These are phyloP conservation scores for Rhea americana DNA, from an alignment of 2,113 vertebrate species.

Conservation along the genomic window DNA sequence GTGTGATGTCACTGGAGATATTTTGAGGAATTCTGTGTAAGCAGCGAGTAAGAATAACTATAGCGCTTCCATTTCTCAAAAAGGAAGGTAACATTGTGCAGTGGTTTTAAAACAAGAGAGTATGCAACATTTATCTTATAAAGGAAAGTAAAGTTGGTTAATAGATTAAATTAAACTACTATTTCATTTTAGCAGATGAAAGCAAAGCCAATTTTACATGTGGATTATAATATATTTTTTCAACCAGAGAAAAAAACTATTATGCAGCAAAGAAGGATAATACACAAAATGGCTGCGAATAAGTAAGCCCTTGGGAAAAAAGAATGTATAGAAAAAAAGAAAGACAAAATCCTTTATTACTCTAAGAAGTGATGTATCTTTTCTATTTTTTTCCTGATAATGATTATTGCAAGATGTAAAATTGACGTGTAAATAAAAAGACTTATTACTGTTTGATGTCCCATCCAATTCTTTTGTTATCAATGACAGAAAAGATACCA, in stretches of 20 bases:
- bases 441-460: background rate
- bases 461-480: background rate
- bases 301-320: background rate
- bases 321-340: background rate
- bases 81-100: background rate
- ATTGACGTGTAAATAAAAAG: background rate
- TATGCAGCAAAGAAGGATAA: background rate
- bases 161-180: background rate
- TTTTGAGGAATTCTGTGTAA: slow-evolving; percentile 16
- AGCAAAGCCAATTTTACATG: background rate
- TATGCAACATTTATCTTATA: background rate
- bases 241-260: background rate
- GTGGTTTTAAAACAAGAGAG: background rate
- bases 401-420: background rate
- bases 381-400: background rate
- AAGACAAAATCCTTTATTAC: background rate
- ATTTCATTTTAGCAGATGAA: background rate
- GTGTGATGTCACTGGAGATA: background rate
- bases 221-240: background rate
- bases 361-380: background rate
- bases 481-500: background rate
- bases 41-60: background rate
- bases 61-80: slow-evolving; percentile 10
- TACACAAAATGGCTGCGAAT: background rate
- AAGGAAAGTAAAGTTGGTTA: background rate